phyloP scores from a whole-genome alignment of 2,888 invertebrate genomes.

The Brassicogethes aeneus region DNA sequence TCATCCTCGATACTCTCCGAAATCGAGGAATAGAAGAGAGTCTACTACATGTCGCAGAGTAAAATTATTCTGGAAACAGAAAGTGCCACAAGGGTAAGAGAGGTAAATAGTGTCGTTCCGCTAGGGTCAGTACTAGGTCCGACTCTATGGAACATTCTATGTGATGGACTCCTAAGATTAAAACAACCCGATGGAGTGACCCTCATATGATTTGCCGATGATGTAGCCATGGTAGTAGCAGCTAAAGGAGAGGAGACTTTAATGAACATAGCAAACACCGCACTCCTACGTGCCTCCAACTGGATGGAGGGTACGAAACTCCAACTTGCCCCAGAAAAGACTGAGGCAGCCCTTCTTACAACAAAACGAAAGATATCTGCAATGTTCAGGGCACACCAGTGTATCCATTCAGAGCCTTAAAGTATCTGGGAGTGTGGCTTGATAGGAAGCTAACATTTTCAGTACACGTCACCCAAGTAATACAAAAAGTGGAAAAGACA shows the following conservation, averaged over 20 bases:
- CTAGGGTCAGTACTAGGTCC: conserved; percentile 3
- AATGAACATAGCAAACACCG: neutral
- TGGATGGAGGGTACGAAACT: too few species aligned
- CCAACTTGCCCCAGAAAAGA: too few species aligned
- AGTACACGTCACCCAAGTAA: too few species aligned
- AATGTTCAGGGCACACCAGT: too few species aligned
- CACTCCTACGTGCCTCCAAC: neutral
- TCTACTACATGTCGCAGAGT: conserved; percentile 9
- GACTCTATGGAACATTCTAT: too few species aligned
- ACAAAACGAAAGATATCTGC: too few species aligned
- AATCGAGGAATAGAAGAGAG: conserved; percentile 7
- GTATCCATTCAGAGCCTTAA: too few species aligned
- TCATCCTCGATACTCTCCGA: conserved; percentile 6
- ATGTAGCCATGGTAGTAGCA: neutral
- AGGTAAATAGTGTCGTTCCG: conserved; percentile 4
- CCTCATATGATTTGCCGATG: neutral
- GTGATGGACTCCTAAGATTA: neutral
- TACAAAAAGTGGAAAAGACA: too few species aligned
- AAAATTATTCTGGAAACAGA: conserved; percentile 7
- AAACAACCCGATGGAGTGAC: neutral
- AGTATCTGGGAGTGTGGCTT: too few species aligned
- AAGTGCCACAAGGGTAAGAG: conserved; percentile 1
- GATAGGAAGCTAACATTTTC: too few species aligned
- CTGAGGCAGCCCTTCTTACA: too few species aligned
- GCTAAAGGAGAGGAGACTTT: neutral